phyloP scores from a whole-genome alignment of 1,140 invertebrate species.

The Stenopsyche tienmushanensis region DNA sequence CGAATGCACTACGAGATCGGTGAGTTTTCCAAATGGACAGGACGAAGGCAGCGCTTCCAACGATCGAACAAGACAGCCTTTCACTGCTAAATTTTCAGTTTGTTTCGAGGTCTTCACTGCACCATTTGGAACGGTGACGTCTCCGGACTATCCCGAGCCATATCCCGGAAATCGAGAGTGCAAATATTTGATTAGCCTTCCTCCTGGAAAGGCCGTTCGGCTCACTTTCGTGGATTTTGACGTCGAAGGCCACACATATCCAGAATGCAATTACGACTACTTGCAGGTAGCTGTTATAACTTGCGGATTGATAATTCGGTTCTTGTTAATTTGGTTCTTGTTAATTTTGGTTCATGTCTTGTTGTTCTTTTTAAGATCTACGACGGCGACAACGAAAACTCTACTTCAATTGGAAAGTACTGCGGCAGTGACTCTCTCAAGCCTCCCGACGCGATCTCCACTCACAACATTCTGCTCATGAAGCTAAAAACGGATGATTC shows the following conservation, averaged over 20 bases:
- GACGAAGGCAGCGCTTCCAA: too few relatives aligned
- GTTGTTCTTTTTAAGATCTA: conserved; percentile 58
- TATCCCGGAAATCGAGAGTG: conserved; percentile 72
- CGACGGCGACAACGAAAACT: conserved; percentile 67
- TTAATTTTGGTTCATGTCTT: conserved; percentile 8
- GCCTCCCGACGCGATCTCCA: conserved; percentile 64
- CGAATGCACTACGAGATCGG: conserved; percentile 54
- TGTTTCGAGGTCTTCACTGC: conserved; percentile 67
- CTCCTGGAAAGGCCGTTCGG: conserved; percentile 60
- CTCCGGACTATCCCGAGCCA: conserved; percentile 75
- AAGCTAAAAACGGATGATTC: conserved; percentile 66
- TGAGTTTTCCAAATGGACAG: too few relatives aligned
- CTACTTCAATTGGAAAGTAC: conserved; percentile 67
- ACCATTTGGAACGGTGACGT: conserved; percentile 62
- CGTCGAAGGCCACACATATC: conserved; percentile 56
- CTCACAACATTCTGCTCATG: conserved; percentile 71
- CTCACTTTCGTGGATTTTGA: conserved; percentile 71
- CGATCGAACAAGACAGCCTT: too few relatives aligned
- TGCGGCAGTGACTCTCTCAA: conserved; percentile 59
- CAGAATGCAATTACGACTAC: conserved; percentile 52
- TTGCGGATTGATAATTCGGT: neutral
- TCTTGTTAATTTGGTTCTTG: too few relatives aligned
- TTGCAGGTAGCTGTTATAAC: conserved; percentile 54
- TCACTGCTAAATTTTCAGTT: conserved; percentile 51
- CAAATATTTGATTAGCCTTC: conserved; percentile 71